Evolutionary conservation across 2,797 vertebrate species (phyloP).

Genomic region (Adrianichthys oophorus): DNA sequence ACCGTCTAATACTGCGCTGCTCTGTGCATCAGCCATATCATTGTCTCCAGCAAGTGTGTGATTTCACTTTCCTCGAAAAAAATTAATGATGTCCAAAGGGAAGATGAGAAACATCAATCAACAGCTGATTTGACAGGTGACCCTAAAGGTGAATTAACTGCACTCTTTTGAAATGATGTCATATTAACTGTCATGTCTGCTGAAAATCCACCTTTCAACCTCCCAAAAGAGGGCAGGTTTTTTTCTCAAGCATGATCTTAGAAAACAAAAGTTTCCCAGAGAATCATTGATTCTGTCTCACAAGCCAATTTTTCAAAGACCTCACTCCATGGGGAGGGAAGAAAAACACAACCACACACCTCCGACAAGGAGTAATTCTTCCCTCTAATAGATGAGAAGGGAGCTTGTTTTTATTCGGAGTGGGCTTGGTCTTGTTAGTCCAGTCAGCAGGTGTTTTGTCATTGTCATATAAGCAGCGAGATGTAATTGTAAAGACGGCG

Average conservation of each 20-base stretch:
- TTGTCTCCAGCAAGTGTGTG: constrained; percentile 28
- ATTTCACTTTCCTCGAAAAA: constrained; percentile 39
- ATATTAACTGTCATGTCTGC: constrained; percentile 41
- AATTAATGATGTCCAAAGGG: constrained; percentile 50
- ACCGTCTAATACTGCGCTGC: constrained; percentile 30
- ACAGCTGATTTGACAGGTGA: constrained; percentile 25
- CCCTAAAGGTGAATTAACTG: constrained; percentile 42
- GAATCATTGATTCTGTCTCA: constrained; percentile 68
- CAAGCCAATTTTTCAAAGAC: constrained; percentile 68
- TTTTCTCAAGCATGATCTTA: constrained; percentile 24
- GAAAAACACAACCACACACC: constrained; percentile 26
- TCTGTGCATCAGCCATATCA: constrained; percentile 38
- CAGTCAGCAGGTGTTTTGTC: constrained; percentile 80
- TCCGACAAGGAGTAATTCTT: constrained; percentile 59
- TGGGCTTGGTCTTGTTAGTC: constrained; percentile 78
- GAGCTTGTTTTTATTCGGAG: constrained; percentile 80
- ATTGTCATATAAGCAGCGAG: constrained; percentile 78
- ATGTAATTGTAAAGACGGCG: constrained; percentile 84
- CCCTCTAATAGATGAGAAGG: constrained; percentile 55
- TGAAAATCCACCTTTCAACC: constrained; percentile 24
- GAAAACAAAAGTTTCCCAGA: constrained; percentile 52
- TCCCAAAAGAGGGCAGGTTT: constrained; percentile 16
- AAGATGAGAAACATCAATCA: constrained; percentile 58
- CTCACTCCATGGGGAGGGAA: constrained; percentile 42
- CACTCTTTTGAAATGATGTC: constrained; percentile 38